phyloP scores from a whole-genome alignment of 2,113 vertebrate species.

The Elanus axillaris region DNA sequence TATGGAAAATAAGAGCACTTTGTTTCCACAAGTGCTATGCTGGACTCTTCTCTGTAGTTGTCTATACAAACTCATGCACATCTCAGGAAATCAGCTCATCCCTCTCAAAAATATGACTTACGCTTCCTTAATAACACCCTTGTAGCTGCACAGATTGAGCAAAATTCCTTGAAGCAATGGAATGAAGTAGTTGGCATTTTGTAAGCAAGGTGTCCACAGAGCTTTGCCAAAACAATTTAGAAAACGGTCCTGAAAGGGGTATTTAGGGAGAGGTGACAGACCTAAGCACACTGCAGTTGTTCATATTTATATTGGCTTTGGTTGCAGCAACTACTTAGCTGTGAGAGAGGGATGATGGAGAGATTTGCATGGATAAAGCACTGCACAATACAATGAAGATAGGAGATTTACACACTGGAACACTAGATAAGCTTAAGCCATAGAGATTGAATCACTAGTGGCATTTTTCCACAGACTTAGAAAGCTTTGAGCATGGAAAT shows the following conservation, averaged over 20 bases:
- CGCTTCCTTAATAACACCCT: neutral
- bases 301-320: neutral
- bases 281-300: neutral
- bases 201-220: neutral
- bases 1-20: neutral
- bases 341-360: neutral
- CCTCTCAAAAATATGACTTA: neutral
- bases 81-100: neutral
- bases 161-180: neutral
- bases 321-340: neutral
- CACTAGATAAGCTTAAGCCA: neutral
- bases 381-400: neutral
- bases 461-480: neutral
- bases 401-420: neutral
- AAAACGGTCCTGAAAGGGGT: neutral
- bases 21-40: neutral
- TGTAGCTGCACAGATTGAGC: neutral
- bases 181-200: neutral
- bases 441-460: neutral
- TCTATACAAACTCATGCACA: neutral
- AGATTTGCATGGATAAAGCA: constrained; percentile 23
- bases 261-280: neutral
- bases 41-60: neutral
- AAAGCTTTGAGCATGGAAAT: neutral
- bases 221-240: neutral